Base-by-base conservation (phyloP, 92 coral and sea anemone species). In the Meandrina meandrites region DNA sequence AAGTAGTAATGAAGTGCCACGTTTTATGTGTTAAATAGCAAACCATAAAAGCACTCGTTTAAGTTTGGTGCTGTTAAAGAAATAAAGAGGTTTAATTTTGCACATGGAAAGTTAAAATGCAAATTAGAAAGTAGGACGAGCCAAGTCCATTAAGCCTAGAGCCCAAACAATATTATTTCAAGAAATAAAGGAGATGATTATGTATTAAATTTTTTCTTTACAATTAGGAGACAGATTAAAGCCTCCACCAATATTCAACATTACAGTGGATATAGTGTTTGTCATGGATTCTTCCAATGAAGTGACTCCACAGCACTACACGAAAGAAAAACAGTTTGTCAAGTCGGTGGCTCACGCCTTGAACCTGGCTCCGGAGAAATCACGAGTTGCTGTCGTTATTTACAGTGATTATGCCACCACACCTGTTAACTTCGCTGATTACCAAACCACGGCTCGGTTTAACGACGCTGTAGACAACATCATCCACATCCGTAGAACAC, bases 231-330 rank as follows among this genome's bases (percentile, higher is more conserved):
- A 28, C 71, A 64, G 13, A 32, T 27, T 9, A 48, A 8, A 48
- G 53, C 53, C 53, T 4, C 13, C 70, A 24, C 32, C 70, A 27
- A 9, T 64, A 64, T 27, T n/a, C 70, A 64, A 13, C 70, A 28
- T 64, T 64, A 64, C 70, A 64, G 70, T 16, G 27, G 70, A 64
- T 64, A 76, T 91, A 17, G 88, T 91, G 15, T 91, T 91, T 77
- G 84, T 91, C 28, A 75, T 91, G 37, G 94, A 91, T 81, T 89
- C 94, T 67, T 91, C 94, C n/a, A 36, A 51, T 34, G 84, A 81
- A 53, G 90, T 91, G 32, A 8, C 70, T n/a, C 8, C 70, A 64
- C 70, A 64, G 70, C 34, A 28, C 34, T 64, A 64, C 27, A 27
- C 34, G 4, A 64, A 28, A 10, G 70, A 64, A 16, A n/a, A 64